phyloP scores from a whole-genome alignment of 2,888 invertebrate species.

The Nomada lathburiana region DNA sequence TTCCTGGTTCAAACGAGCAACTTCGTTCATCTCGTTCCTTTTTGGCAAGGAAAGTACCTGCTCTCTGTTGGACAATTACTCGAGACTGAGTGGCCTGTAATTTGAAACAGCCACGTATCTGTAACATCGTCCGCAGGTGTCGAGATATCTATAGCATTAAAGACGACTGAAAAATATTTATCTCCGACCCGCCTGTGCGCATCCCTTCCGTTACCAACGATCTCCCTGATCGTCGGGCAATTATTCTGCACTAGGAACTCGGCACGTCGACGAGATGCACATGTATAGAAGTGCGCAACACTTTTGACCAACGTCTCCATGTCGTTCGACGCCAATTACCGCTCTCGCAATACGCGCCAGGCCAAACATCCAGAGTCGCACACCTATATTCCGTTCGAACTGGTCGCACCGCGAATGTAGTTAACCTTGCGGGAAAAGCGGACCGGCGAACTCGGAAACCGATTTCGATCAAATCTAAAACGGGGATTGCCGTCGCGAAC shows the following conservation, averaged over 20 bases:
- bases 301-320: not conserved
- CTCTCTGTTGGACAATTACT: not conserved
- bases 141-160: no score
- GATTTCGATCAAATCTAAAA: slow-evolving; percentile 19
- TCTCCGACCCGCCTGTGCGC: no score
- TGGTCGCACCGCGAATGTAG: slow-evolving; percentile 72
- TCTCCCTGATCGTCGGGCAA: not conserved
- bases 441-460: slow-evolving; percentile 8
- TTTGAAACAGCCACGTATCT: no score
- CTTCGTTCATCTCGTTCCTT: not conserved
- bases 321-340: not conserved
- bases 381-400: slow-evolving; percentile 11
- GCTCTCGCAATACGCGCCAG: slow-evolving; percentile 15
- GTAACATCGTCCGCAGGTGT: no score
- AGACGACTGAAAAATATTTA: no score
- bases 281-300: not conserved
- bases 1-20: slow-evolving; percentile 4
- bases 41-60: not conserved
- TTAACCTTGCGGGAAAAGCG: slow-evolving; percentile 70
- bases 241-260: not conserved
- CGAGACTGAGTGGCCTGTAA: not conserved
- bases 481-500: slow-evolving; percentile 10
- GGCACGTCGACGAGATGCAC: not conserved
- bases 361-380: not conserved
- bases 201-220: not conserved